Evolutionary conservation across 2,113 vertebrate genomes (phyloP), one percentile per base, ranked within the genome.

Genomic region (Gopherus flavomarginatus): DNA sequence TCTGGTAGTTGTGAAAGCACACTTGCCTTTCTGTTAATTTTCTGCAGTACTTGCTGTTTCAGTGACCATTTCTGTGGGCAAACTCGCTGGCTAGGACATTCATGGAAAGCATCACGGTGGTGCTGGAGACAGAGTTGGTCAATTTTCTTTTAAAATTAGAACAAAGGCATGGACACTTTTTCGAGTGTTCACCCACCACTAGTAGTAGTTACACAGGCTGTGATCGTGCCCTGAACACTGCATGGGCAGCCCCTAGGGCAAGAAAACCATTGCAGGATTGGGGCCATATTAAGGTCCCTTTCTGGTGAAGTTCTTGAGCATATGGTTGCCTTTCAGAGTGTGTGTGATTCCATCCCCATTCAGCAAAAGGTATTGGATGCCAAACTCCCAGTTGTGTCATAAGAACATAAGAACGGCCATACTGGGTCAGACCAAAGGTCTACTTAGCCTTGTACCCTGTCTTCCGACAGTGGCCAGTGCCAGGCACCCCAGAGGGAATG

Each of bases 31-130:
- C 59, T 54, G 35, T 52, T 24, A 72, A 8, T 38, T n/a, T 38
- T 2, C 27, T 75, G 27, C 49, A 52, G 50, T 1, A 54, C 59
- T 62, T 84, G 59, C 49, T 81, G 42, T 0, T 1, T 47, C 0
- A 0, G 21, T 56, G 49, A 82, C 29, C 16, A 2, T 21, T 85
- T 56, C 42, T 53, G 29, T 29, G 24, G n/a, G 31, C 27, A 79
- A 31, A 49, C 50, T 29, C 52, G 14, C 44, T 82, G 12, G 57
- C 69, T 57, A 44, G 11, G 92, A 72, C 52, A 22, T 90, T 92
- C 77, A 44, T 16, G 16, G 57, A 17, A 26, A 1, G 3, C 57
- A 29, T 5, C 24, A 44, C 17, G 16, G 49, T 81, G 4, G 31
- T 9, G 49, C 53, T 75, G 86, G 90, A 75, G 21, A 44, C 24